Evolutionary conservation across 2,797 vertebrate genomes (phyloP).

Genomic region (Syndactyla subalaris): DNA sequence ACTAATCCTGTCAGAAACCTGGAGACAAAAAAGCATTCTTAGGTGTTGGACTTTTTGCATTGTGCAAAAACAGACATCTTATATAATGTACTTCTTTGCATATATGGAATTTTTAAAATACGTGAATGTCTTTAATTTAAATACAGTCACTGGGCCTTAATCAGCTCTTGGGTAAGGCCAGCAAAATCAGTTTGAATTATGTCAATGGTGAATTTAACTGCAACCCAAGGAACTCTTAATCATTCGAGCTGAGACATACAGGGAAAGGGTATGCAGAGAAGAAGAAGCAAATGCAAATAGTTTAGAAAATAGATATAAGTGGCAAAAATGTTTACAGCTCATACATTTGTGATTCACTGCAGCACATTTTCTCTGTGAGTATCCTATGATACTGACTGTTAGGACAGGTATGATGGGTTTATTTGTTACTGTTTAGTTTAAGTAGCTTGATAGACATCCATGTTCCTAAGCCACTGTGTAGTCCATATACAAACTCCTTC

Average conservation of each 20-base stretch:
- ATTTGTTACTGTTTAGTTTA: background rate
- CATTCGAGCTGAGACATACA: background rate
- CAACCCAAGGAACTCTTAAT: background rate
- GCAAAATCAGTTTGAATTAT: background rate
- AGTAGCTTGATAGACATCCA: background rate
- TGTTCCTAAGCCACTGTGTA: background rate
- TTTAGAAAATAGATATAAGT: background rate
- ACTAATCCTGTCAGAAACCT: background rate
- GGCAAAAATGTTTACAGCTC: background rate
- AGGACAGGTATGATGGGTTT: background rate
- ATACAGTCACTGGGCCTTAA: background rate
- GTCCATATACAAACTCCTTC: background rate
- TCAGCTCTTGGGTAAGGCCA: background rate
- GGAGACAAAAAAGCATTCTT: background rate
- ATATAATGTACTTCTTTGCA: background rate
- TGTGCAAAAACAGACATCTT: background rate
- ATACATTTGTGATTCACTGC: background rate
- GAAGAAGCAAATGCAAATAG: background rate
- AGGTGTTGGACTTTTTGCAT: background rate
- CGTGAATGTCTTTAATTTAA: background rate
- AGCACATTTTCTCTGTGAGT: background rate
- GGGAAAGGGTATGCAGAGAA: background rate
- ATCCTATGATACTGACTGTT: background rate
- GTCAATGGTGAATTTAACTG: background rate
- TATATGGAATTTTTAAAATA: background rate